Base-by-base conservation (phyloP, 2,113 vertebrate species). In the Talpa occidentalis region DNA sequence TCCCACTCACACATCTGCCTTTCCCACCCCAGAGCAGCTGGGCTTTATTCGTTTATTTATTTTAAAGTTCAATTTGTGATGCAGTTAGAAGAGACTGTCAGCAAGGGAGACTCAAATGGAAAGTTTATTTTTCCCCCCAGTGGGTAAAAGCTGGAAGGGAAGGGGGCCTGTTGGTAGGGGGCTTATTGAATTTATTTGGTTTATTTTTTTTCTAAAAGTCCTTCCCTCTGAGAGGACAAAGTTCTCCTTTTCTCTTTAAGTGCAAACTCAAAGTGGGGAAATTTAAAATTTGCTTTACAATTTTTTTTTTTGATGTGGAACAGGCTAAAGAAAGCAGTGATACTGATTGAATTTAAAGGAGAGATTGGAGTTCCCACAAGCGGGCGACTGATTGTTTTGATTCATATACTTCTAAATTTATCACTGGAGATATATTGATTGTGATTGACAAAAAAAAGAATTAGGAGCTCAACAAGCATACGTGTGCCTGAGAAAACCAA, bases 131-230 rank as follows among this genome's bases (percentile, higher is more conserved):
- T 91, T 79, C 40, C 1, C 67, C 82, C 26, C 87, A 92, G 86
- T 17, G 44, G 91, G 83, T 78, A 95, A 95, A 96, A 90, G 70
- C 66, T 80, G 49, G 80, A 88, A 77, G 69, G 95, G 85, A 91
- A 74, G 35, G 40, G 90, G 49, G 69, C 78, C 40, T 21, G 4
- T 72, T 74, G n/a, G 94, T 90, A 82, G 91, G 91, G 91, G 73
- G 62, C 60, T 97, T 96, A 97, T 95, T 97, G 90, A 56, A 91
- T 97, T 97, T 95, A 95, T 96, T 97, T 95, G 60, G 70, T 95
- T 94, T 94, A 95, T 94, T 95, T 94, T 91, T 91, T 93, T 92
- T 92, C 47, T 74, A 24, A 91, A 94, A 95, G 59, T 52, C 49
- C 49, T 95, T 95, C 56, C 86, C 82, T 95, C 62, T 62, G 82